Conservation (phyloP, 2,113 vertebrate species). For the Nesogale talazaci region DNA sequence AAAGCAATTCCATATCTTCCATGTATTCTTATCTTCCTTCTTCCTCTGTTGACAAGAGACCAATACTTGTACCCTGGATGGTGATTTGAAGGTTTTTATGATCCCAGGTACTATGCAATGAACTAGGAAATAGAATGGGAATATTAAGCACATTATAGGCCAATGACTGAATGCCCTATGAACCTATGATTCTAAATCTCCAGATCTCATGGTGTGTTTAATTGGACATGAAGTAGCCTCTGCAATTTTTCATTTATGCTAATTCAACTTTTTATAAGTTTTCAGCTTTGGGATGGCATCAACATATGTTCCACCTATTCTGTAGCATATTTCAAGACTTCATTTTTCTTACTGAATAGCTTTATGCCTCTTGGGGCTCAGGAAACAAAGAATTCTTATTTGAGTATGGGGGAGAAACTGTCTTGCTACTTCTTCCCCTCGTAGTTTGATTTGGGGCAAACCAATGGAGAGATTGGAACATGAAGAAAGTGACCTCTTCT, state of each 20-base stretch:
- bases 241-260: background rate
- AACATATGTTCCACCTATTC: background rate
- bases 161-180: background rate
- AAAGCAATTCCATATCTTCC: background rate
- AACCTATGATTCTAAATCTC: background rate
- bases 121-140: background rate
- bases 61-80: background rate
- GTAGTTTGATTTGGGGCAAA: background rate
- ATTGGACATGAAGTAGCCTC: background rate
- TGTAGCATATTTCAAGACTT: background rate
- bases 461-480: background rate
- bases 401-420: background rate
- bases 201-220: background rate
- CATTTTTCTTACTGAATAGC: background rate
- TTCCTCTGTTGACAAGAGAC: background rate
- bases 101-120: background rate
- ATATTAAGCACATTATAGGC: background rate
- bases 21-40: background rate
- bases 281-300: background rate
- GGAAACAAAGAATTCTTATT: background rate
- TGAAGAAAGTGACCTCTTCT: background rate
- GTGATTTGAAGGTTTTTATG: background rate
- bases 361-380: background rate
- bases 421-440: background rate
- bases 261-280: background rate